These are phyloP conservation scores for Drosophila arawakana DNA, from an alignment of 1,140 invertebrate species.

Conservation along the genomic window DNA sequence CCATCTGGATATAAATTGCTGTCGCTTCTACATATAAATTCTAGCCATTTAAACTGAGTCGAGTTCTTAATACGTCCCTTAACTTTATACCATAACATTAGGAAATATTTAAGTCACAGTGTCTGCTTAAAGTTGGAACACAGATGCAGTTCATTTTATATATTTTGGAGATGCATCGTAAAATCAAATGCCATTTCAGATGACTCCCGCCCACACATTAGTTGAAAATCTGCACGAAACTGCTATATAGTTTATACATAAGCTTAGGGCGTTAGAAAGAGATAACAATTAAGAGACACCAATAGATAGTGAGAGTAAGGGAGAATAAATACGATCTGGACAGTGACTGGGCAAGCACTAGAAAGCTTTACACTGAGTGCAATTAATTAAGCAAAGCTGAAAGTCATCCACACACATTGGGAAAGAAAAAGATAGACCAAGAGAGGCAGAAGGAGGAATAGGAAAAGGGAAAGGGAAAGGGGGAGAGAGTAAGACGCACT, in stretches of 20 bases:
- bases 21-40: background rate
- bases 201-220: constrained; percentile 15
- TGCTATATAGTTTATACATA: constrained; percentile 42
- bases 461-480: background rate
- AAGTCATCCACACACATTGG: constrained; percentile 67
- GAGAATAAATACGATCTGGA: constrained; percentile 43
- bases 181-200: constrained; percentile 20
- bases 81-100: background rate
- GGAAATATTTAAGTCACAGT: constrained; percentile 5
- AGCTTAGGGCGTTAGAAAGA: constrained; percentile 20
- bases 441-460: background rate
- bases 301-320: constrained; percentile 21
- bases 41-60: too few species aligned
- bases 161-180: background rate
- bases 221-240: constrained; percentile 44
- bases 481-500: constrained; percentile 19
- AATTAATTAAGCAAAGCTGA: constrained; percentile 82
- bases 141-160: background rate
- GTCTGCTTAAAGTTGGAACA: constrained; percentile 15
- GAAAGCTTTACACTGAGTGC: constrained; percentile 72
- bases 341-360: constrained; percentile 46
- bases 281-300: constrained; percentile 8
- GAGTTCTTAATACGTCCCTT: too few species aligned
- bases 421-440: background rate
- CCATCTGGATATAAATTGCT: too few species aligned